Conservation (phyloP, 1,140 invertebrate species). For the Caenorhabditis elegans region WBcel235 BX284606.5:11572501-11573000, state of each 20-base stretch:
- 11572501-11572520: not conserved
- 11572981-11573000: conserved; percentile 26
- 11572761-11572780: not conserved
- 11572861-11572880: not conserved
- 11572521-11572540: conserved; percentile 2
- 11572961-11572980: conserved; percentile 2
- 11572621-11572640: not conserved
- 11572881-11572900: not conserved
- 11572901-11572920: not conserved
- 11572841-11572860: not conserved
- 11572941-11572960: conserved; percentile 4
- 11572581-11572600: conserved; percentile 24
- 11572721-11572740: conserved; percentile 16
- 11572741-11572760: not conserved
- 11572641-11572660: conserved; percentile 27
- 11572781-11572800: conserved; percentile 12
- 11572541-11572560: not conserved
- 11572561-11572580: conserved; percentile 29
- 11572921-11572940: not conserved
- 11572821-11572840: not conserved
- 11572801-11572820: not conserved
- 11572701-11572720: conserved; percentile 9
- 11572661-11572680: not conserved
- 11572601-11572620: conserved; percentile 4
- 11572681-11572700: not conserved